These are phyloP conservation scores for Polydrusus pterygomalis DNA, from an alignment of 2,888 invertebrate species.

Conservation along the genomic window DNA sequence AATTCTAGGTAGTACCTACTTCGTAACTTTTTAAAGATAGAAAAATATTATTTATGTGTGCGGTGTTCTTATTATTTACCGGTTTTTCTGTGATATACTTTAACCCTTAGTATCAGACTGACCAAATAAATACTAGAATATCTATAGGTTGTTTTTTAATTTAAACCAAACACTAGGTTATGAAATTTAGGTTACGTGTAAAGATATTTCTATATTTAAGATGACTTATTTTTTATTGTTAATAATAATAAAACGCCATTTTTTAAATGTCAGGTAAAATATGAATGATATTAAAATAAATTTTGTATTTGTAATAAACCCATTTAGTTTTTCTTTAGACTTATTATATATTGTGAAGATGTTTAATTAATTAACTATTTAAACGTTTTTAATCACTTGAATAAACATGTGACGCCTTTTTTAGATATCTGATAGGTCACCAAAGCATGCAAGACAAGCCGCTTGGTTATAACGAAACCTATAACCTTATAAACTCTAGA, in stretches of 20 bases:
- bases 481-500: no score
- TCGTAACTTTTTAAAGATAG: no score
- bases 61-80: background rate
- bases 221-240: constrained; percentile 4
- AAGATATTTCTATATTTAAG: constrained; percentile 13
- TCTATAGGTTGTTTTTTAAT: background rate
- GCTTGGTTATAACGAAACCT: no score
- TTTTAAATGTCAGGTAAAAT: constrained; percentile 5
- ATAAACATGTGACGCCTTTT: no score
- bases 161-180: constrained; percentile 4
- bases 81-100: constrained; percentile 6
- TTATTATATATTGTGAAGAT: no score
- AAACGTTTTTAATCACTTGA: no score
- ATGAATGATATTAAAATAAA: background rate
- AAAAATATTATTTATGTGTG: no score
- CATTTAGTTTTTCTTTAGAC: background rate
- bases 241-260: constrained; percentile 9
- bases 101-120: constrained; percentile 13
- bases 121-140: background rate
- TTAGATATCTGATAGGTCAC: no score
- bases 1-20: no score
- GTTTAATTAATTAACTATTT: no score
- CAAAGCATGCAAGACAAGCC: no score
- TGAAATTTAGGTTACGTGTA: constrained; percentile 2
- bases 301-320: constrained; percentile 11